Conservation (phyloP, 2,113 vertebrate genomes). For the Passer montanus region DNA sequence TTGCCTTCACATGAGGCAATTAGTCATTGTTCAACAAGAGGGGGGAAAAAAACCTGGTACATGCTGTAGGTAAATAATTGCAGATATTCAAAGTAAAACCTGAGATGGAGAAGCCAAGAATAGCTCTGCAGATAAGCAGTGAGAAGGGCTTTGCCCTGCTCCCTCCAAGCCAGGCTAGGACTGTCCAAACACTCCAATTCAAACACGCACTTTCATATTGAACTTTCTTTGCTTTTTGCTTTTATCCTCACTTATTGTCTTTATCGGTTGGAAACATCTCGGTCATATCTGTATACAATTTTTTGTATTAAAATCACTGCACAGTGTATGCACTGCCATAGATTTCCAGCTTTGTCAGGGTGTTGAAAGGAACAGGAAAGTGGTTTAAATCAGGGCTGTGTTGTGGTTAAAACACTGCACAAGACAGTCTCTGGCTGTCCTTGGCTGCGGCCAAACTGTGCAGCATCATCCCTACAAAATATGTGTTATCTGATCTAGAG, state of each 20-base stretch:
- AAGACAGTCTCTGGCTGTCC: background rate
- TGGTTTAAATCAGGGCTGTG: background rate
- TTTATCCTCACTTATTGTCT: background rate
- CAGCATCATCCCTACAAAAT: background rate
- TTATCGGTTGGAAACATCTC: background rate
- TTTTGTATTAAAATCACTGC: background rate
- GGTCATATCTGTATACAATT: background rate
- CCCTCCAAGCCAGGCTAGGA: background rate
- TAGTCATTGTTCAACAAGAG: background rate
- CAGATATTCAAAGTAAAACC: background rate
- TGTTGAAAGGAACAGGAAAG: background rate
- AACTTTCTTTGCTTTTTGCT: background rate
- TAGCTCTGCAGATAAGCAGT: background rate
- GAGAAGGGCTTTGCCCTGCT: background rate
- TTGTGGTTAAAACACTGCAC: background rate
- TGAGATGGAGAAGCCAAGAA: background rate
- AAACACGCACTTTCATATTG: background rate
- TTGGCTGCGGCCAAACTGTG: background rate
- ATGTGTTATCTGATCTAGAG: background rate
- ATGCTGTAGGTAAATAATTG: constrained; percentile 5
- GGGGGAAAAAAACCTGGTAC: background rate
- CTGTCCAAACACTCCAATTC: background rate
- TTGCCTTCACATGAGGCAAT: constrained; percentile 14
- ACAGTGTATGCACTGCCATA: background rate
- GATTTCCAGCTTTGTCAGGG: background rate